phyloP scores from a whole-genome alignment of 1,140 invertebrate genomes.

The Eumeta japonica region DNA sequence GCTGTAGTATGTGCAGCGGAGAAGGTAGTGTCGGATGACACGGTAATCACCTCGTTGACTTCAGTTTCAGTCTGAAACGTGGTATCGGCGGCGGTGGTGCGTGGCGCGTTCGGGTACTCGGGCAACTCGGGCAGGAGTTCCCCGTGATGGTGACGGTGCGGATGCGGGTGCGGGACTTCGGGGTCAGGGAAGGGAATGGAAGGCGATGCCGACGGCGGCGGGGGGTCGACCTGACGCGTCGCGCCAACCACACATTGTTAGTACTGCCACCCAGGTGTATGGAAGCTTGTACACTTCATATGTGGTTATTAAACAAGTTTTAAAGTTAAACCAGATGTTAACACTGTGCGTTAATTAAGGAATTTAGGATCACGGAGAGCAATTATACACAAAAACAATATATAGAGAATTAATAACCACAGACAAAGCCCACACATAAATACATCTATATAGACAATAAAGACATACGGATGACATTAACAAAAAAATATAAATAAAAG shows the following conservation, averaged over 20 bases:
- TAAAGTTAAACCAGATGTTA: too few relatives aligned
- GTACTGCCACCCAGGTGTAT: constrained; percentile 31
- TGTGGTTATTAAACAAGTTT: constrained; percentile 16
- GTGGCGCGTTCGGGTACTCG: constrained; percentile 30
- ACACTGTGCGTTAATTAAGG: too few relatives aligned
- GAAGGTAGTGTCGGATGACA: constrained; percentile 9
- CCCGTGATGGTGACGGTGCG: constrained; percentile 47
- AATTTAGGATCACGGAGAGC: too few relatives aligned
- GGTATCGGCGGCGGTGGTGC: constrained; percentile 31
- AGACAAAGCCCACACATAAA: constrained; percentile 34
- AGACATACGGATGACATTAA: too few relatives aligned
- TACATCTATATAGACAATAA: too few relatives aligned
- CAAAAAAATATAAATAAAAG: too few relatives aligned
- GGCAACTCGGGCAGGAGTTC: constrained; percentile 19
- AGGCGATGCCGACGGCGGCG: constrained; percentile 14
- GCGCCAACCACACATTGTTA: constrained; percentile 43
- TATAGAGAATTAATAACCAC: constrained; percentile 29
- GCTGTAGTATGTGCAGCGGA: constrained; percentile 6
- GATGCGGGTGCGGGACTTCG: too few relatives aligned
- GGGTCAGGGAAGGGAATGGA: constrained; percentile 10
- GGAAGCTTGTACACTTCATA: constrained; percentile 12
- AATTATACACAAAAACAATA: too few relatives aligned
- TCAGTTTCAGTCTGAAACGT: constrained; percentile 42
- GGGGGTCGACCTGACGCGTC: constrained; percentile 37
- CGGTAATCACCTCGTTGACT: constrained; percentile 20